A percentile compares a stretch with the other conserved stretches of the same genome.
phyloP scores from a whole-genome alignment of 2,113 vertebrate genomes.

The Myocastor coypus region DNA sequence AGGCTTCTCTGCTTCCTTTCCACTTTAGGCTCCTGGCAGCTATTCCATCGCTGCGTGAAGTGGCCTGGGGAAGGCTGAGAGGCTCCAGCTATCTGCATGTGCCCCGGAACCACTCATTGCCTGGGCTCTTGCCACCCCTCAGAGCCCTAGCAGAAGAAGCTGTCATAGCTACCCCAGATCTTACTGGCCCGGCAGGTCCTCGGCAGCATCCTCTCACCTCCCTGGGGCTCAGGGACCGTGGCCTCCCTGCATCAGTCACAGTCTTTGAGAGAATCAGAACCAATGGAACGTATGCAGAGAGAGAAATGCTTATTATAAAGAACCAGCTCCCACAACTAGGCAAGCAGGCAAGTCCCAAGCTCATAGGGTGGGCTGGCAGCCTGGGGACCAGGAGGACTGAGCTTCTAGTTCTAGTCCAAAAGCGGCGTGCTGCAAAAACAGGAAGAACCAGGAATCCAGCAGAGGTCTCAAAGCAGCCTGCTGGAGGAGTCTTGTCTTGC shows the following conservation, averaged over 20 bases:
- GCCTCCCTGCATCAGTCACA: neutral
- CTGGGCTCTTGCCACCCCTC: neutral
- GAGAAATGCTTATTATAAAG: neutral
- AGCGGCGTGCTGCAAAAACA: neutral
- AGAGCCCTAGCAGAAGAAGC: neutral
- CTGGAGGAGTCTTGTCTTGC: neutral
- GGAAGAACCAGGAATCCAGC: neutral
- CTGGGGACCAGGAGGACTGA: neutral
- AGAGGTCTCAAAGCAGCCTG: neutral
- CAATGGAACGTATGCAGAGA: neutral
- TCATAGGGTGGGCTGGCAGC: no score
- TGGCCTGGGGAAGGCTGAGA: neutral
- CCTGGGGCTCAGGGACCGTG: neutral
- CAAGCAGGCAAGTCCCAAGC: neutral
- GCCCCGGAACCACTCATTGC: neutral
- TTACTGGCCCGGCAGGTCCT: neutral
- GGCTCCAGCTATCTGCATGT: neutral
- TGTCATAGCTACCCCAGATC: neutral
- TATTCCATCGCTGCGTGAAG: neutral
- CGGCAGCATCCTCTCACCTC: neutral
- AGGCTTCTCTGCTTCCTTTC: neutral
- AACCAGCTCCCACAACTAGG: neutral
- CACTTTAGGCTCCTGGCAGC: neutral
- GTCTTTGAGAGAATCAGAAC: neutral
- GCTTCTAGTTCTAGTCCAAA: neutral